phyloP scores from a whole-genome alignment of 2,113 vertebrate species.

The Thinocorus orbignyianus region DNA sequence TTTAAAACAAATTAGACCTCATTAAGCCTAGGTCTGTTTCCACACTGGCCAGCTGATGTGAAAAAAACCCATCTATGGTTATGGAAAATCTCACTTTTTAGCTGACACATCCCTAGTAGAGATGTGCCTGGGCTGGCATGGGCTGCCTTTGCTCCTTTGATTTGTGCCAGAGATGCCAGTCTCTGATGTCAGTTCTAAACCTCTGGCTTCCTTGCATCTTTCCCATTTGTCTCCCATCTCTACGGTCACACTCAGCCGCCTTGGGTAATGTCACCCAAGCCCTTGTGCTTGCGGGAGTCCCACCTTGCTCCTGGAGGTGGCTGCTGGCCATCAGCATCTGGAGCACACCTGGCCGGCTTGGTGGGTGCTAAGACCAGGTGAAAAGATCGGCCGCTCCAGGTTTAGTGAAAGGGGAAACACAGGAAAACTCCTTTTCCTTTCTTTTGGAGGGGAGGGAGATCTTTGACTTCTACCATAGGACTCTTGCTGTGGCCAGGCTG shows the following conservation, averaged over 20 bases:
- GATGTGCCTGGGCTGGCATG: background rate
- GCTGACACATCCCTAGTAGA: background rate
- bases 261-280: too few species aligned
- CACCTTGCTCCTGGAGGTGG: background rate
- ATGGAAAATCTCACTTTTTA: background rate
- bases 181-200: background rate
- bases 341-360: background rate
- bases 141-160: background rate
- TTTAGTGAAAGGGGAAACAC: background rate
- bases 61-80: background rate
- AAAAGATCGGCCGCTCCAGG: background rate
- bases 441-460: background rate
- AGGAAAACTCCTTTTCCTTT: background rate
- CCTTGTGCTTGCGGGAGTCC: accelerated
- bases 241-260: background rate
- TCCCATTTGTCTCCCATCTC: background rate
- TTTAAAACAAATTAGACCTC: conserved; percentile 65
- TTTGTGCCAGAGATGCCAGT: background rate
- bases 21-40: conserved; percentile 35
- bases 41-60: background rate
- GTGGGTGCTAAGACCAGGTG: background rate
- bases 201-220: background rate
- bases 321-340: background rate
- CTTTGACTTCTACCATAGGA: background rate
- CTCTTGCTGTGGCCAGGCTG: background rate